Evolutionary conservation across 2,113 vertebrate genomes (phyloP).

Genomic region (Dasyurus viverrinus): DNA sequence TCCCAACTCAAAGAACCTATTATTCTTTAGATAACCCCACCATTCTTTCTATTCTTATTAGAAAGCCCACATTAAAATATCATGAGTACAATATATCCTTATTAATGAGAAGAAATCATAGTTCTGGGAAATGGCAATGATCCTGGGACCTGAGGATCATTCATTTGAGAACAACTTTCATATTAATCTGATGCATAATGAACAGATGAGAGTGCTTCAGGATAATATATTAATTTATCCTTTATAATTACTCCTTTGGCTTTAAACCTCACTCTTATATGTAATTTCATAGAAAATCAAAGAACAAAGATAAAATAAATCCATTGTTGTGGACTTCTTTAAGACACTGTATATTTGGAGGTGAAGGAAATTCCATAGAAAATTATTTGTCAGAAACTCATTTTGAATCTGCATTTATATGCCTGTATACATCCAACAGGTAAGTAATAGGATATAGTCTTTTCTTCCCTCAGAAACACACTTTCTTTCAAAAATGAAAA

Average conservation of each 20-base stretch:
- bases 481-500: background rate
- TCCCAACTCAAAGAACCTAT: background rate
- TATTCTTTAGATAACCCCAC: background rate
- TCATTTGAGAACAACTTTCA: background rate
- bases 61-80: background rate
- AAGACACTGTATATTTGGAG: background rate
- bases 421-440: background rate
- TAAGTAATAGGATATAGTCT: background rate
- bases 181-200: constrained; percentile 24
- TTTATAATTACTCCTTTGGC: background rate
- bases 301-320: background rate
- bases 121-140: background rate
- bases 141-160: background rate
- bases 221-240: background rate
- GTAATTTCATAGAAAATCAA: background rate
- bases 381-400: background rate
- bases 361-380: background rate
- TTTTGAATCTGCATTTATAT: background rate
- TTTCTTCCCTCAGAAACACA: background rate
- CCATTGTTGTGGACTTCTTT: background rate
- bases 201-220: background rate
- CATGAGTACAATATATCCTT: background rate
- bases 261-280: background rate
- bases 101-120: background rate
- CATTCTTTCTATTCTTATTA: background rate